Percentiles rank a stretch among this genome's conserved stretches.
phyloP scores from a whole-genome alignment of 2,113 vertebrate genomes.

The Excalfactoria chinensis region DNA sequence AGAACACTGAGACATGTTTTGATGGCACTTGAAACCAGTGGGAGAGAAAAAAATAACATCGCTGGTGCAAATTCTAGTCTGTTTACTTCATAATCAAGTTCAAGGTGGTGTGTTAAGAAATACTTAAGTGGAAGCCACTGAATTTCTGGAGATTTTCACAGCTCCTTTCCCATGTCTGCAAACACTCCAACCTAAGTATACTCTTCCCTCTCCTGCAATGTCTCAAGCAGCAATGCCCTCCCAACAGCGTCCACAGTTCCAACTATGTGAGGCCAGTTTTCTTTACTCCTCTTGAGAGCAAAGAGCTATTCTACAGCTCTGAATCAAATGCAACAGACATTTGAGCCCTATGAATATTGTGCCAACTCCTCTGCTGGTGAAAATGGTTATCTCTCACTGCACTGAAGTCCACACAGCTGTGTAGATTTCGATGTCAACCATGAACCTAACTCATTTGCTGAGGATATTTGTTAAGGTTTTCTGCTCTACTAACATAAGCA shows the following conservation, averaged over 20 bases:
- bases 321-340: not conserved
- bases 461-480: not conserved
- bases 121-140: conserved; percentile 23
- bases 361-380: not conserved
- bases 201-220: not conserved
- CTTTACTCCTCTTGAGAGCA: not conserved
- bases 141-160: conserved; percentile 36
- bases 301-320: not conserved
- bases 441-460: not conserved
- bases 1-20: conserved; percentile 66
- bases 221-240: not conserved
- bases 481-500: not conserved
- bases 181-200: not conserved
- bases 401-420: not conserved
- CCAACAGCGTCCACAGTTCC: not conserved
- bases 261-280: not conserved
- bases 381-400: not conserved
- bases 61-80: conserved; percentile 56
- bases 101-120: conserved; percentile 50
- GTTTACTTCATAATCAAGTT: conserved; percentile 64
- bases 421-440: not conserved
- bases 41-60: conserved; percentile 67
- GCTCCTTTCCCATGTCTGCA: conserved; percentile 18
- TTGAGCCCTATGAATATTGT: not conserved
- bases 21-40: conserved; percentile 64